Conservation (phyloP, 2,888 invertebrate species). For the Polyommatus icarus region DNA sequence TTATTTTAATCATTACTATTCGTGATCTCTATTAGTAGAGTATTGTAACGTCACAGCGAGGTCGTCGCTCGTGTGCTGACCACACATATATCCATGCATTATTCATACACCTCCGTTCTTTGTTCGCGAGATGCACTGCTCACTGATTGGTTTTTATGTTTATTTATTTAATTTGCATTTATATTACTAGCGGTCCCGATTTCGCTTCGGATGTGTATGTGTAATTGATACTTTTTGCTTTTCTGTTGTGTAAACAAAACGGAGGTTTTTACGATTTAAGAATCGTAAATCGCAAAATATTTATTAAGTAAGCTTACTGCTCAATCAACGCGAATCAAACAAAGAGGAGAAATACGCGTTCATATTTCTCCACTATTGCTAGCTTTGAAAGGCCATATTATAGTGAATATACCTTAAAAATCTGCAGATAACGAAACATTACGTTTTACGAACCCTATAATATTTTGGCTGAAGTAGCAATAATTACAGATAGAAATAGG, state of each 20-base stretch:
- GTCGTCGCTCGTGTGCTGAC: slow-evolving; percentile 7
- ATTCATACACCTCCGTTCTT: slow-evolving; percentile 52
- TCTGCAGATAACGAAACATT: no score
- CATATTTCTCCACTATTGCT: no score
- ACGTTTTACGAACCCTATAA: no score
- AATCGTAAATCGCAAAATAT: background rate
- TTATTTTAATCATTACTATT: background rate
- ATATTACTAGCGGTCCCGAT: slow-evolving; percentile 6
- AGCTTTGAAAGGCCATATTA: no score
- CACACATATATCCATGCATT: slow-evolving; percentile 49
- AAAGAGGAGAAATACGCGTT: no score
- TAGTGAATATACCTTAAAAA: no score
- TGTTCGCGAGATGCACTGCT: slow-evolving; percentile 28
- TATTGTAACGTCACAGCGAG: slow-evolving; percentile 1
- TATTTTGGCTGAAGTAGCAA: no score
- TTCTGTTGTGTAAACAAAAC: background rate
- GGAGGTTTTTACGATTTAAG: background rate
- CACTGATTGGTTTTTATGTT: slow-evolving; percentile 21
- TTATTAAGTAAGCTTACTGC: background rate
- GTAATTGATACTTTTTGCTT: background rate
- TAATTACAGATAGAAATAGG: no score
- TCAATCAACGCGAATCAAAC: background rate
- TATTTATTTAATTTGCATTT: slow-evolving; percentile 21
- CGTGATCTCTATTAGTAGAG: background rate
- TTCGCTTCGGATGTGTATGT: slow-evolving; percentile 1